phyloP scores from a whole-genome alignment of 2,113 vertebrate species.

The Romanogobio albipinnatus region DNA sequence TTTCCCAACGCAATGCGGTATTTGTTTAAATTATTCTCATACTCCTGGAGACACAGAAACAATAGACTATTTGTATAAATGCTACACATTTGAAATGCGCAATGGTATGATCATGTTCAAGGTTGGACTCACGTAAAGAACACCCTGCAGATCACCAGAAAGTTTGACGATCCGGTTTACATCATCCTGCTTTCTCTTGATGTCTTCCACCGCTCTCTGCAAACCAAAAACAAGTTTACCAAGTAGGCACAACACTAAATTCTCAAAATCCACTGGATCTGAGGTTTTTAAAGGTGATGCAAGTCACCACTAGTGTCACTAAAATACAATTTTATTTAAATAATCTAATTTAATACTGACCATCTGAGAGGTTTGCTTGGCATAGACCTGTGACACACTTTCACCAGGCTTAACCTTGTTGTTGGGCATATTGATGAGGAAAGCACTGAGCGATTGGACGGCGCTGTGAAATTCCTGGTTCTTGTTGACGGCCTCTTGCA shows the following conservation, averaged over 20 bases:
- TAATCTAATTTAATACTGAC: slow-evolving; percentile 67
- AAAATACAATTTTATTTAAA: background rate
- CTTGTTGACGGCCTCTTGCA: slow-evolving; percentile 78
- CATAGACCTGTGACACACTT: slow-evolving; percentile 75
- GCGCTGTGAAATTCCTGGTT: slow-evolving; percentile 86
- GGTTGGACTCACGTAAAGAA: slow-evolving; percentile 78
- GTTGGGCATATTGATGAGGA: slow-evolving; percentile 85
- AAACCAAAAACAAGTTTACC: slow-evolving; percentile 16
- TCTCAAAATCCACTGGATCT: background rate
- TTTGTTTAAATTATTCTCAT: slow-evolving; percentile 81
- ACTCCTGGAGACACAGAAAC: slow-evolving; percentile 77
- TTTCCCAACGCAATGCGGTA: slow-evolving; percentile 79
- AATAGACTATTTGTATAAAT: background rate
- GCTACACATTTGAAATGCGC: background rate
- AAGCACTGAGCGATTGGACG: slow-evolving; percentile 85
- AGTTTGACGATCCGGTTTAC: slow-evolving; percentile 70
- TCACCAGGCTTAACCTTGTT: slow-evolving; percentile 78
- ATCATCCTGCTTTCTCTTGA: slow-evolving; percentile 82
- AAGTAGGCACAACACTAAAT: background rate
- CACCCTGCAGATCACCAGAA: slow-evolving; percentile 80
- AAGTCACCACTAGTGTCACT: background rate
- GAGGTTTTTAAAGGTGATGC: background rate
- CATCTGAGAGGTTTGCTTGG: slow-evolving; percentile 87
- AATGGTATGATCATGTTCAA: background rate
- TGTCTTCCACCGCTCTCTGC: slow-evolving; percentile 86